Evolutionary conservation across 2,888 invertebrate species (phyloP).

Genomic region (Stenoptilia bipunctidactyla): DNA sequence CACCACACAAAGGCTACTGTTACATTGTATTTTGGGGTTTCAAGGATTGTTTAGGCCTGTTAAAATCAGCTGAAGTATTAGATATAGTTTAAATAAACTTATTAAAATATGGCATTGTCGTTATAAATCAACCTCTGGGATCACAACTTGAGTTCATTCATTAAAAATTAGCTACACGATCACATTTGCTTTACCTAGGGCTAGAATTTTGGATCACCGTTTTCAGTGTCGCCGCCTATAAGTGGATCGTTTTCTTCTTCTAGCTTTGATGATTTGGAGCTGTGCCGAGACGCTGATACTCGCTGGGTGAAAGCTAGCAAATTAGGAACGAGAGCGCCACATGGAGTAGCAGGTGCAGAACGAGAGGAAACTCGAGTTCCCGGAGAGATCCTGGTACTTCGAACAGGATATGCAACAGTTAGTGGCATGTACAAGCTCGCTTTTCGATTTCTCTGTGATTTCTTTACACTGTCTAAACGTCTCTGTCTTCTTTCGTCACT

Average conservation of each 20-base stretch:
- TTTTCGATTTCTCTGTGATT: slow-evolving; percentile 57
- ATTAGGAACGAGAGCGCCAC: slow-evolving; percentile 76
- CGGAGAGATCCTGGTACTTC: slow-evolving; percentile 44
- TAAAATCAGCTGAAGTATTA: background rate
- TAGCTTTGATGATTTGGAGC: slow-evolving; percentile 51
- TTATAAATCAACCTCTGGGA: background rate
- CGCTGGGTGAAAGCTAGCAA: slow-evolving; percentile 73
- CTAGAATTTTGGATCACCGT: background rate
- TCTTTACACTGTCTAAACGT: slow-evolving; percentile 42
- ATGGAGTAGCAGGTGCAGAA: slow-evolving; percentile 86
- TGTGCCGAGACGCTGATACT: slow-evolving; percentile 59
- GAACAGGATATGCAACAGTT: slow-evolving; percentile 40
- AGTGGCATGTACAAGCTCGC: slow-evolving; percentile 80
- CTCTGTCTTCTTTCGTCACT: slow-evolving; percentile 65
- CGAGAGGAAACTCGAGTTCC: slow-evolving; percentile 76
- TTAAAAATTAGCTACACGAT: background rate
- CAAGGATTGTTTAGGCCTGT: background rate
- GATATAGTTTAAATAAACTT: too few species aligned
- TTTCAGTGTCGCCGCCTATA: slow-evolving; percentile 44
- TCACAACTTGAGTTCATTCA: background rate
- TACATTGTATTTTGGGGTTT: slow-evolving; percentile 1
- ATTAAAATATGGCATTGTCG: too few species aligned
- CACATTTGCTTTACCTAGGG: background rate
- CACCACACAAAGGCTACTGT: slow-evolving; percentile 18
- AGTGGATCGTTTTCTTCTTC: slow-evolving; percentile 74